Evolutionary conservation across 2,797 vertebrate species (phyloP).

Genomic region (Sebastiscus albofasciatus): DNA sequence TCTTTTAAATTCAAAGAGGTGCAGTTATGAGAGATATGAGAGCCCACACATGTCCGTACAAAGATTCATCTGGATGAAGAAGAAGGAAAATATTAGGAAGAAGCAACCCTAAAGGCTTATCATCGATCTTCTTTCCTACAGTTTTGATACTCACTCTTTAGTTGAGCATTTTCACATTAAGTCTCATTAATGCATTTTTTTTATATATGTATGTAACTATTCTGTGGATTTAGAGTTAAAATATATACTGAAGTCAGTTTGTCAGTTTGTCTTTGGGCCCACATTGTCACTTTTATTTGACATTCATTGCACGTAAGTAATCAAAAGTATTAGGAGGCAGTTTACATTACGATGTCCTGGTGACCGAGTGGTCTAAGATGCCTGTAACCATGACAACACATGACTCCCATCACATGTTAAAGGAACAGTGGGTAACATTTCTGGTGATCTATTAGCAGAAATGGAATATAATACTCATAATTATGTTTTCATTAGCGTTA

Average conservation of each 20-base stretch:
- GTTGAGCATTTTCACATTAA: background rate
- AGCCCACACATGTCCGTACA: background rate
- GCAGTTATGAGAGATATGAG: constrained; percentile 2
- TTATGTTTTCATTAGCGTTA: no score
- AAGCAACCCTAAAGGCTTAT: background rate
- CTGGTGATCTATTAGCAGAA: no score
- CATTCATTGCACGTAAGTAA: background rate
- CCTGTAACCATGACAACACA: background rate
- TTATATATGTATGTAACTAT: background rate
- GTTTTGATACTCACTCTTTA: background rate
- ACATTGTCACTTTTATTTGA: background rate
- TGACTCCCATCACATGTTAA: no score
- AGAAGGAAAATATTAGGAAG: background rate
- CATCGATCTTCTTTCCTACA: background rate
- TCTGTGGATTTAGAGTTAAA: background rate
- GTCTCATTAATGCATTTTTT: background rate
- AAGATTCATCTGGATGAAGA: background rate
- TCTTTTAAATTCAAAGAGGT: constrained; percentile 2
- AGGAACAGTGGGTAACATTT: no score
- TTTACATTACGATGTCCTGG: background rate
- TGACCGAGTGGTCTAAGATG: background rate
- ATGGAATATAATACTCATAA: no score
- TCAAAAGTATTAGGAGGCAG: background rate
- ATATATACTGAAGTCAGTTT: background rate
- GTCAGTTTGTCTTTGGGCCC: background rate